A percentile compares a stretch with the other conserved stretches of the same genome.
Conservation (phyloP, 2,797 vertebrate genomes). For the Delichon dasypus region DNA sequence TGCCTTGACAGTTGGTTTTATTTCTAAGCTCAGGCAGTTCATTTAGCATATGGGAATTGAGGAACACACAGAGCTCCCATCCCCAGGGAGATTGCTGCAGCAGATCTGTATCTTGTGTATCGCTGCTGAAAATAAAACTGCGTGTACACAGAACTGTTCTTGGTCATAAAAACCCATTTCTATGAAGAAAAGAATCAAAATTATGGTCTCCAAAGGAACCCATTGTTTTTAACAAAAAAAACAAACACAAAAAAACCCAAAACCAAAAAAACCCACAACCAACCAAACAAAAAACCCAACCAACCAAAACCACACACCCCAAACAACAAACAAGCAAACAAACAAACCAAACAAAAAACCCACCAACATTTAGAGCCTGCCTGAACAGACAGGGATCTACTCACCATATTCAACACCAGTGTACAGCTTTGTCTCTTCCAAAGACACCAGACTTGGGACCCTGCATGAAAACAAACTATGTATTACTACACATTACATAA, state of each 20-base stretch:
- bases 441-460: slow-evolving; percentile 89
- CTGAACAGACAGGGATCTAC: slow-evolving; percentile 35
- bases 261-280: neutral
- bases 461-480: slow-evolving; percentile 74
- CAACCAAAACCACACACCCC: neutral
- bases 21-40: neutral
- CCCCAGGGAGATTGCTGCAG: neutral
- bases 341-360: neutral
- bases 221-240: neutral
- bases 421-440: slow-evolving; percentile 90
- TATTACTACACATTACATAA: neutral
- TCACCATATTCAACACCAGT: slow-evolving; percentile 91
- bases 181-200: neutral
- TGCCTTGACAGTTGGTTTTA: neutral
- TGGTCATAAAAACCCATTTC: neutral
- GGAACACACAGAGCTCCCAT: neutral
- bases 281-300: neutral
- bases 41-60: neutral
- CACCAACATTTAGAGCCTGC: neutral
- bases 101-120: fast-evolving
- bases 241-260: neutral
- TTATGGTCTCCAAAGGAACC: neutral
- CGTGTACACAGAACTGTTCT: neutral
- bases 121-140: neutral
- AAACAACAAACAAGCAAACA: neutral